Base-by-base conservation (phyloP, 2,113 vertebrate genomes). In the Herpailurus yagouaroundi region DNA sequence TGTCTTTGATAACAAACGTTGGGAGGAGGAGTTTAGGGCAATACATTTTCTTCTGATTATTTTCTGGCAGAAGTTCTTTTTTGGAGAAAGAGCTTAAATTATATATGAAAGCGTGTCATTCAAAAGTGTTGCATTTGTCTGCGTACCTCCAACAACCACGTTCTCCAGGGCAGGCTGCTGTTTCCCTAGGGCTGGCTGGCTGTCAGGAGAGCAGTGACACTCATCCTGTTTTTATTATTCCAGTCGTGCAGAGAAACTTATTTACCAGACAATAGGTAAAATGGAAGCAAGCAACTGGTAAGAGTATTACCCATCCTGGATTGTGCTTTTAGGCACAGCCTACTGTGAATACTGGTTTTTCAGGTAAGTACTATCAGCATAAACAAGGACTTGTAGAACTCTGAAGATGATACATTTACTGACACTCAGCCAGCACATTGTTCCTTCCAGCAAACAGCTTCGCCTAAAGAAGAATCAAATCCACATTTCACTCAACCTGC, bases 211-310 rank as follows among this genome's bases (percentile, higher is more conserved):
- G 7, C 7, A 76, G 29, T 33, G 0, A 21, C 4, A 33, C 23
- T 68, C 29, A 23, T 2, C 2, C 5, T n/a, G 15, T 63, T 33
- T 19, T 57, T 52, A n/a, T 77, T 60, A n/a, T 88, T 50, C 36
- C 14, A 81, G 48, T 68, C 69, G 66, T 16, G 19, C 1, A 31
- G 52, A 69, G 38, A 89, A 68, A 50, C 9, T 4, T 55, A 38
- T 63, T 84, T 64, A 66, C 48, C 76, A 23, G 4, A 57, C 76
- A 88, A 90, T 81, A 90, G 71, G 19, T 21, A 57, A 80, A 50
- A 92, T 31, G 64, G 64, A 94, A 60, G 41, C 41, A 88, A 80
- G 25, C 7, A 81, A 60, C 18, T 71, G 19, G 7, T 10, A 33
- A 87, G 15, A 41, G 12, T n/a, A 4, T 1, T 23, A 2, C 4